A percentile compares a stretch with the other conserved stretches of the same genome.
These are phyloP conservation scores for Zosterops japonicus DNA, from an alignment of 2,113 vertebrate species.

Conservation along the genomic window DNA sequence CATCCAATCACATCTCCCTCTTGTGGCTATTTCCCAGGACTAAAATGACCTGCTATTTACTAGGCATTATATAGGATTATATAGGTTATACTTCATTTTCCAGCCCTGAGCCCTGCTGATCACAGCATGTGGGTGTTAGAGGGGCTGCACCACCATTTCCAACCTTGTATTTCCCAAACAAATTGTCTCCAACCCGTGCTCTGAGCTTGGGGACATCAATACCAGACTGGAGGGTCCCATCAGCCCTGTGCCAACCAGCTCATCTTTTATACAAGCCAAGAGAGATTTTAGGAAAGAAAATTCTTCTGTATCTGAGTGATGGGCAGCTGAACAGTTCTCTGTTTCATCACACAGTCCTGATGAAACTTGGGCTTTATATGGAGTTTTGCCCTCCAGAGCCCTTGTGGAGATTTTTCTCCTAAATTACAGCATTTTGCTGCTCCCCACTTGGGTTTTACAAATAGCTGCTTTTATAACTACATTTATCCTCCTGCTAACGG, in stretches of 20 bases:
- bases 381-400: neutral
- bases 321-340: neutral
- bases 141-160: neutral
- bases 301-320: neutral
- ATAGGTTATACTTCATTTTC: neutral
- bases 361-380: neutral
- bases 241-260: neutral
- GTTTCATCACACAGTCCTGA: neutral
- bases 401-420: neutral
- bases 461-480: conserved; percentile 18
- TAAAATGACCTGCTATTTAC: neutral
- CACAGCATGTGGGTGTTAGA: accelerated
- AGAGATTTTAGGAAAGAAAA: neutral
- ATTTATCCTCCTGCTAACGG: conserved; percentile 45
- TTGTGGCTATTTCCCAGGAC: conserved; percentile 46
- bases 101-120: neutral
- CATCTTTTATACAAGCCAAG: neutral
- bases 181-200: neutral
- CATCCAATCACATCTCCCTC: conserved; percentile 58
- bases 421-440: neutral
- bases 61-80: neutral
- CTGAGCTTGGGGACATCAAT: neutral
- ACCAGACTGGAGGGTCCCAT: neutral
- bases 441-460: conserved; percentile 21
- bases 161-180: neutral